Evolutionary conservation across 1,140 invertebrate species (phyloP).

Genomic region (Pseudachorutes palmiensis): DNA sequence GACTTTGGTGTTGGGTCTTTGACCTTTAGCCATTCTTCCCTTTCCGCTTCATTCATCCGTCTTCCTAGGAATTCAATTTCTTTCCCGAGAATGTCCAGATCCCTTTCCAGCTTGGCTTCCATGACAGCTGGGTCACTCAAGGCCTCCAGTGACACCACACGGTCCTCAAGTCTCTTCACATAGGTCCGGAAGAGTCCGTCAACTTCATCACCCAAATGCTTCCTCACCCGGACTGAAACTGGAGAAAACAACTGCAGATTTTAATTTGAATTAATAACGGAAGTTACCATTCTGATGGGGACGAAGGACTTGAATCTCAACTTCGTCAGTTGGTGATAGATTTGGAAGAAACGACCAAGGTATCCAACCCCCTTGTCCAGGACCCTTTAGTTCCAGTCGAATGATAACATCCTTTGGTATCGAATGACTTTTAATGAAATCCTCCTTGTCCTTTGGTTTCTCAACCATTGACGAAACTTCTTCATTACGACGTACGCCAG

Average conservation of each 20-base stretch:
- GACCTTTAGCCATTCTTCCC: constrained; percentile 34
- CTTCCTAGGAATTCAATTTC: constrained; percentile 31
- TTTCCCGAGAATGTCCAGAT: constrained; percentile 32
- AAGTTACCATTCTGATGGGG: constrained; percentile 34
- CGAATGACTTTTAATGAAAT: constrained; percentile 16
- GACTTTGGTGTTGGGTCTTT: not conserved
- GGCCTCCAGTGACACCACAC: constrained; percentile 30
- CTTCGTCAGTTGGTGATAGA: not conserved
- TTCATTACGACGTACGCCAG: not conserved
- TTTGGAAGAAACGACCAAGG: constrained; percentile 28
- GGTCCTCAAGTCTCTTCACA: constrained; percentile 21
- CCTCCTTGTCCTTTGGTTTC: constrained; percentile 11
- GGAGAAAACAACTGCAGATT: not conserved
- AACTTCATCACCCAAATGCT: constrained; percentile 5
- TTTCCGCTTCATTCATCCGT: constrained; percentile 29
- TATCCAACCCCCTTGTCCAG: constrained; percentile 29
- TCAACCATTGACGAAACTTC: not conserved
- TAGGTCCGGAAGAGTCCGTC: constrained; percentile 25
- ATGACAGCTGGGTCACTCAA: constrained; percentile 17
- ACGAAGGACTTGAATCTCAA: constrained; percentile 34
- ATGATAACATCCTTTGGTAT: constrained; percentile 20
- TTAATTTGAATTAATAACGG: not conserved
- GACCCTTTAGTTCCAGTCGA: constrained; percentile 31
- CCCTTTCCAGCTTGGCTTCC: constrained; percentile 30
- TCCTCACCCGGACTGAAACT: constrained; percentile 32